Evolutionary conservation across 1,140 invertebrate genomes (phyloP).

Genomic region (Acromyrmex charruanus): DNA sequence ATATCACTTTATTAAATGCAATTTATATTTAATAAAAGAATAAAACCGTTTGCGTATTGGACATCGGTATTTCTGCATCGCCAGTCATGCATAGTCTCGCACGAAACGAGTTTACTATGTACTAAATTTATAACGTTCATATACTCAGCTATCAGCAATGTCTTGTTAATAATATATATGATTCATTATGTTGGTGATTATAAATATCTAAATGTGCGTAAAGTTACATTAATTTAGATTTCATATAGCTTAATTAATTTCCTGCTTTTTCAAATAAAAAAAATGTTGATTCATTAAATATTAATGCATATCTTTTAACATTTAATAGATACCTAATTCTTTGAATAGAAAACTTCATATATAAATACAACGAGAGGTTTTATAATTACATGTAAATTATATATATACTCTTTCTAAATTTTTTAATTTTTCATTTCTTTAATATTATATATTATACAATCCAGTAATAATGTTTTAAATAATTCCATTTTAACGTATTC

Average conservation of each 20-base stretch:
- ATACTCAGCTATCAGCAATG: background rate
- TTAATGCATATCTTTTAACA: background rate
- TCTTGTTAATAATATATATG: background rate
- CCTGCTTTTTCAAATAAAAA: background rate
- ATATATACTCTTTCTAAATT: background rate
- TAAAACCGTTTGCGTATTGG: background rate
- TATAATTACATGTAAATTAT: background rate
- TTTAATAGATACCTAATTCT: background rate
- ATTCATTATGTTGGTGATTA: background rate
- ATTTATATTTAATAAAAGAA: background rate
- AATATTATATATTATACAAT: background rate
- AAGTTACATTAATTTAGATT: background rate
- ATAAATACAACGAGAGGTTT: background rate
- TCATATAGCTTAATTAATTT: background rate
- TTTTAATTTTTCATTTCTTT: background rate
- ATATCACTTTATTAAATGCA: background rate
- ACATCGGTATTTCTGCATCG: background rate
- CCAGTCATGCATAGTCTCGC: background rate
- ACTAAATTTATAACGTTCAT: background rate
- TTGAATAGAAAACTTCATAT: background rate
- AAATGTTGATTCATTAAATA: background rate
- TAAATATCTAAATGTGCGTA: background rate
- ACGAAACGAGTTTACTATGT: slow-evolving; percentile 5
- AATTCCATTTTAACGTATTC: background rate
- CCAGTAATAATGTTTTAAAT: background rate